Percentiles rank a stretch among this genome's conserved stretches.
Conservation (phyloP, 2,888 invertebrate species). For the Acronicta psi region DNA sequence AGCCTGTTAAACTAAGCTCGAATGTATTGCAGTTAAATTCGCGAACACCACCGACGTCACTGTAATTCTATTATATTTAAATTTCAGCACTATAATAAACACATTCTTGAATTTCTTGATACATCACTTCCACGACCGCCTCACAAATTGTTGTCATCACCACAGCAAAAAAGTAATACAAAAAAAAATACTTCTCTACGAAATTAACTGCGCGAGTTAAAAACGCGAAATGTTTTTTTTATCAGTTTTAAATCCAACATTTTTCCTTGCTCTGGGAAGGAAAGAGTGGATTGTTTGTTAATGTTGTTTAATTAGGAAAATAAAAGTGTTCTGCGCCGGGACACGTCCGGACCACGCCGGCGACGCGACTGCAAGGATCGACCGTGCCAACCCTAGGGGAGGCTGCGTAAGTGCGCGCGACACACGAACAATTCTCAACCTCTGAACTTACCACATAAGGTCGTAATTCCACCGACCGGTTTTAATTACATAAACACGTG, state of each 20-base stretch:
- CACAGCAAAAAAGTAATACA: constrained; percentile 53
- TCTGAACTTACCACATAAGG: constrained; percentile 59
- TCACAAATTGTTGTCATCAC: constrained; percentile 57
- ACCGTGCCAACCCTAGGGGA: constrained; percentile 85
- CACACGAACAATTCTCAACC: constrained; percentile 58
- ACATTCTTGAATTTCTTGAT: constrained; percentile 52
- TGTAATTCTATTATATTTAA: constrained; percentile 37
- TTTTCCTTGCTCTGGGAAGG: constrained; percentile 80
- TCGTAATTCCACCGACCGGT: constrained; percentile 57
- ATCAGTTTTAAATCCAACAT: constrained; percentile 68
- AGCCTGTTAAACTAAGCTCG: constrained; percentile 74
- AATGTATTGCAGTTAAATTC: constrained; percentile 66
- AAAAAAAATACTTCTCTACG: constrained; percentile 73
- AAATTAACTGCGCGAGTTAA: constrained; percentile 83
- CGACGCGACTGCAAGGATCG: constrained; percentile 87
- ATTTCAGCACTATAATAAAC: constrained; percentile 53
- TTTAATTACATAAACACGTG: constrained; percentile 66
- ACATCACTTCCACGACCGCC: constrained; percentile 59
- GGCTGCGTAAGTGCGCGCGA: constrained; percentile 83
- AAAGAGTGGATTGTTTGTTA: constrained; percentile 78
- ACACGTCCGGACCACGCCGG: constrained; percentile 84
- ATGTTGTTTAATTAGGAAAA: constrained; percentile 62
- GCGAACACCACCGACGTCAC: constrained; percentile 60
- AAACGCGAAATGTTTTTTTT: constrained; percentile 77
- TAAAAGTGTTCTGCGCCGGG: constrained; percentile 68